Evolutionary conservation across 1,140 invertebrate species (phyloP).

Genomic region (Cryptotermes secundus): DNA sequence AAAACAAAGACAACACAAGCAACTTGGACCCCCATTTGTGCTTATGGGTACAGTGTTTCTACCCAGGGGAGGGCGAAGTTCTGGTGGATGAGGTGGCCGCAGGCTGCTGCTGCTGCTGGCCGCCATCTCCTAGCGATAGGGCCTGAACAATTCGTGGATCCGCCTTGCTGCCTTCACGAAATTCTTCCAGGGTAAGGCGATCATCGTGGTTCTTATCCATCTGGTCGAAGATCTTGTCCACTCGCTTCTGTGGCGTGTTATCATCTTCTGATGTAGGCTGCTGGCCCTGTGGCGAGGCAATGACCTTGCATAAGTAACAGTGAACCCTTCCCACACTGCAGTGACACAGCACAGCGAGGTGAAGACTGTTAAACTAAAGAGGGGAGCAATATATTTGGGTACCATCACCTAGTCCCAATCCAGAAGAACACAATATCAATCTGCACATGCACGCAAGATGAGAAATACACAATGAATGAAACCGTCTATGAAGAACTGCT

Average conservation of each 20-base stretch:
- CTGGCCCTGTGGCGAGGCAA: conserved; percentile 66
- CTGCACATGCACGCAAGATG: too few species aligned
- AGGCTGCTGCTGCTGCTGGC: conserved; percentile 43
- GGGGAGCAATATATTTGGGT: too few species aligned
- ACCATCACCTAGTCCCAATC: too few species aligned
- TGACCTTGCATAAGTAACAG: too few species aligned
- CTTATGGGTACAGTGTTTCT: neutral
- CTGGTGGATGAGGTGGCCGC: neutral
- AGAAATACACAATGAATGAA: too few species aligned
- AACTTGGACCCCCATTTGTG: too few species aligned
- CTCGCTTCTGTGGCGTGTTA: conserved; percentile 92
- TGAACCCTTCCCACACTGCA: too few species aligned
- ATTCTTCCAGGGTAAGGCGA: conserved; percentile 94
- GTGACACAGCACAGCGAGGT: too few species aligned
- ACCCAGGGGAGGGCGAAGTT: neutral
- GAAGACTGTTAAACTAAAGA: too few species aligned
- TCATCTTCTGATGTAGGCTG: conserved; percentile 88
- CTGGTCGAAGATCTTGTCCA: conserved; percentile 96
- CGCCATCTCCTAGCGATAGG: conserved; percentile 71
- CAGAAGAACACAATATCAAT: too few species aligned
- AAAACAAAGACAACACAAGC: neutral
- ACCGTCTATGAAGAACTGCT: too few species aligned
- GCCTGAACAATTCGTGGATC: conserved; percentile 98
- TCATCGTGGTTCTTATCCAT: conserved; percentile 99
- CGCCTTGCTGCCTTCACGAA: conserved; percentile 96